A percentile compares a stretch with the other conserved stretches of the same genome.
phyloP scores from a whole-genome alignment of 1,140 invertebrate genomes.

The Dryas iulia region DNA sequence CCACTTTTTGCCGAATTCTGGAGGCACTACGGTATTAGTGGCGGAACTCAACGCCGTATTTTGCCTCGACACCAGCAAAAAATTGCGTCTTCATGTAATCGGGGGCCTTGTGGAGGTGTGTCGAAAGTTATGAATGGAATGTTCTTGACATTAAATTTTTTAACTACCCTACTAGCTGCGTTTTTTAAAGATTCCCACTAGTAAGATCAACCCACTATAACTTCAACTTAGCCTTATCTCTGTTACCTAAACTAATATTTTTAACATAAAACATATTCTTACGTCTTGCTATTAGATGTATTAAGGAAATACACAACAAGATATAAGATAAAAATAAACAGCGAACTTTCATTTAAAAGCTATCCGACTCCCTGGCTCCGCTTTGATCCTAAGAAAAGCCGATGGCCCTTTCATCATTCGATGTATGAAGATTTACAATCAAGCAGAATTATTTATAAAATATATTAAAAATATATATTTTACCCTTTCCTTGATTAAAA shows the following conservation, averaged over 20 bases:
- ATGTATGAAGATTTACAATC: slow-evolving; percentile 1
- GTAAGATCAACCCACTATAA: no score
- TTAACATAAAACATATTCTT: not conserved
- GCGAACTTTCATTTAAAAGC: slow-evolving; percentile 1
- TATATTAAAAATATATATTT: not conserved
- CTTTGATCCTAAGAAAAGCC: slow-evolving; percentile 1
- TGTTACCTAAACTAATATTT: no score
- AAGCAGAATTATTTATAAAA: not conserved
- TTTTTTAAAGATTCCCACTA: no score
- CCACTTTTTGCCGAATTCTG: no score
- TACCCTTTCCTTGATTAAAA: not conserved
- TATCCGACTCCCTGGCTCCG: not conserved
- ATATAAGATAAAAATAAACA: not conserved
- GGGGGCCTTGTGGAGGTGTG: no score
- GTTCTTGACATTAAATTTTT: no score
- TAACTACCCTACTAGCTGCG: no score
- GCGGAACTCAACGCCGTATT: not conserved
- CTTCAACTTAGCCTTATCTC: no score
- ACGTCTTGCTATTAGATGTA: not conserved
- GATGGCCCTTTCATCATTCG: not conserved
- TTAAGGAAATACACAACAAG: not conserved
- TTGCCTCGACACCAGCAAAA: not conserved
- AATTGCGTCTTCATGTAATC: no score
- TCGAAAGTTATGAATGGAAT: no score
- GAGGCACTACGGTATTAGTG: not conserved